Evolutionary conservation across 2,113 vertebrate genomes (phyloP).

Genomic region (Sinocyclocheilus anshuiensis): DNA sequence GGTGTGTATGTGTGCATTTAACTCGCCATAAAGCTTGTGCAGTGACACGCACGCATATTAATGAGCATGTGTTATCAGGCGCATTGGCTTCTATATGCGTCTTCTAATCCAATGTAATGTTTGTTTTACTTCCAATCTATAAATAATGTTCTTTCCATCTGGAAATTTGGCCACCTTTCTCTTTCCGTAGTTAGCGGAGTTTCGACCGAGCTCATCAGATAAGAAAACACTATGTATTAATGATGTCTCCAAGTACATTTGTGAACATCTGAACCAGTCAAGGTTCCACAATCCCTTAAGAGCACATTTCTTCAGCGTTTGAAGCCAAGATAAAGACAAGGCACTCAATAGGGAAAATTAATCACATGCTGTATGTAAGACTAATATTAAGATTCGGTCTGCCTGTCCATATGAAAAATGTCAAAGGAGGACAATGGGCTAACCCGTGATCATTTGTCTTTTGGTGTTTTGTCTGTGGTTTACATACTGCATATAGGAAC

Average conservation of each 20-base stretch:
- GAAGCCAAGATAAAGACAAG: conserved; percentile 61
- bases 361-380: conserved; percentile 49
- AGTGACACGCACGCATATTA: neutral
- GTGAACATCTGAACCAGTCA: conserved; percentile 46
- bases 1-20: conserved; percentile 5
- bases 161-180: conserved; percentile 76
- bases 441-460: conserved; percentile 28
- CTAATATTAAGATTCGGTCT: conserved; percentile 26
- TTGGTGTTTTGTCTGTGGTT: conserved; percentile 23
- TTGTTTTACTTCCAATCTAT: conserved; percentile 81
- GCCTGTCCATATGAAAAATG: conserved; percentile 49
- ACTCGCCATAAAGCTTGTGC: conserved; percentile 23
- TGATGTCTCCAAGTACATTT: conserved; percentile 78
- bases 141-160: conserved; percentile 81
- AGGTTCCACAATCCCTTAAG: conserved; percentile 44
- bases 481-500: neutral
- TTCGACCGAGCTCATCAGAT: conserved; percentile 83
- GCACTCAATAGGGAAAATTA: conserved; percentile 55
- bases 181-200: conserved; percentile 80
- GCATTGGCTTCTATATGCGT: conserved; percentile 71
- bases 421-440: conserved; percentile 34
- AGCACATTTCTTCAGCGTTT: conserved; percentile 27
- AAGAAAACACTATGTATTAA: conserved; percentile 85
- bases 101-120: conserved; percentile 66
- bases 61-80: conserved; percentile 23